A percentile compares a stretch with the other conserved stretches of the same genome.
phyloP scores from a whole-genome alignment of 2,888 invertebrate genomes.

The Elysia crispata region DNA sequence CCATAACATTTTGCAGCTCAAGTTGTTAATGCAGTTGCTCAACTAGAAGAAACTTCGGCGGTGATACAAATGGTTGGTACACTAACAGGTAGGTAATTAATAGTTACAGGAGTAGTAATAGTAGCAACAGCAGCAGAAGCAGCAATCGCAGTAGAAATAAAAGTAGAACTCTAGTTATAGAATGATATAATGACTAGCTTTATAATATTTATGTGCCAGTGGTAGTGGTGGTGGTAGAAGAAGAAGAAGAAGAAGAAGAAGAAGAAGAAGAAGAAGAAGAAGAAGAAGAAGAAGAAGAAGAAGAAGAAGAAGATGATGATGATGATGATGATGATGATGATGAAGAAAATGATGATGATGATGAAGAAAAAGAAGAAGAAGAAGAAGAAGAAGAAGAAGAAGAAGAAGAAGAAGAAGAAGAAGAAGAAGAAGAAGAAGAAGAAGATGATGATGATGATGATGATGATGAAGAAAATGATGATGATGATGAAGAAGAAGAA shows the following conservation, averaged over 20 bases:
- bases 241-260: neutral
- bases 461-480: neutral
- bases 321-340: neutral
- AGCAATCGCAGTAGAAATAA: no score
- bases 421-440: neutral
- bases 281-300: slow-evolving; percentile 21
- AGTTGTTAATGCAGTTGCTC: no score
- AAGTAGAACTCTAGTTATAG: no score
- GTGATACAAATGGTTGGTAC: no score
- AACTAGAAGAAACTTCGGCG: no score
- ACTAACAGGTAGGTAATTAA: no score
- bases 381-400: neutral
- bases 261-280: slow-evolving; percentile 23
- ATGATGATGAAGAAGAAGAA: neutral
- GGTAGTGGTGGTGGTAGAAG: neutral
- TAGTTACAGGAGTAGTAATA: no score
- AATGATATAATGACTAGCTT: neutral
- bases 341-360: slow-evolving; percentile 31
- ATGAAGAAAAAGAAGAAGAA: neutral
- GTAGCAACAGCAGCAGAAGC: no score
- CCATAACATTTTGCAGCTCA: no score
- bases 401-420: neutral
- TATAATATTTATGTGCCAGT: neutral
- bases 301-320: neutral
- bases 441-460: slow-evolving; percentile 12